These are phyloP conservation scores for Nymphicus hollandicus DNA, from an alignment of 2,113 vertebrate species.

Conservation along the genomic window DNA sequence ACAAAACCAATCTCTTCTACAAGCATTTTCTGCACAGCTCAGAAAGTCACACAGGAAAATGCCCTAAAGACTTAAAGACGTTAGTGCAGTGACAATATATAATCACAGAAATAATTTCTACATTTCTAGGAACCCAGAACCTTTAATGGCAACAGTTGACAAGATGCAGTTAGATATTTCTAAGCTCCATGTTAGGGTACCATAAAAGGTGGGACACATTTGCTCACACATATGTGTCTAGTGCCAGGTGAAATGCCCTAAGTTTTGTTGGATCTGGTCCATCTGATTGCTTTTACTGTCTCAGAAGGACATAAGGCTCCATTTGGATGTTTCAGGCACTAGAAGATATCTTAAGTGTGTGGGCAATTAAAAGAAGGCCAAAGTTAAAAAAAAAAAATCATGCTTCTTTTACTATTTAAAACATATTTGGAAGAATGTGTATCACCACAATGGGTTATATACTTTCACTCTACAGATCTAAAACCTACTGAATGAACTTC, in stretches of 20 bases:
- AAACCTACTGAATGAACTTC: neutral
- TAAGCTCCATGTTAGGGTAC: neutral
- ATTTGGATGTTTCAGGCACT: neutral
- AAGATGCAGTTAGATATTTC: neutral
- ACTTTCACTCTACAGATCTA: neutral
- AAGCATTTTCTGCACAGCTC: neutral
- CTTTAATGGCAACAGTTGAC: neutral
- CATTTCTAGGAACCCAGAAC: neutral
- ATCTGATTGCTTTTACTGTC: neutral
- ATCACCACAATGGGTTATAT: neutral
- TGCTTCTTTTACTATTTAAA: neutral
- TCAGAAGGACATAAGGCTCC: neutral
- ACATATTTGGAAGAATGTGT: neutral
- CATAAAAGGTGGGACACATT: neutral
- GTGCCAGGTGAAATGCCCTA: neutral
- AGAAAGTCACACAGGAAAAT: neutral
- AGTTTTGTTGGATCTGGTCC: neutral
- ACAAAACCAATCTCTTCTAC: neutral
- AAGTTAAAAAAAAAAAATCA: neutral
- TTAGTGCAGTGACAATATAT: accelerated
- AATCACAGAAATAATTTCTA: neutral
- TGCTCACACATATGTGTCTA: neutral
- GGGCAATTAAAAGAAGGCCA: neutral
- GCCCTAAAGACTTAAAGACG: neutral
- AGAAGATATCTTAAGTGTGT: neutral